These are phyloP conservation scores for Craterocephalus amniculus DNA, from an alignment of 2,797 vertebrate genomes.

Conservation along the genomic window DNA sequence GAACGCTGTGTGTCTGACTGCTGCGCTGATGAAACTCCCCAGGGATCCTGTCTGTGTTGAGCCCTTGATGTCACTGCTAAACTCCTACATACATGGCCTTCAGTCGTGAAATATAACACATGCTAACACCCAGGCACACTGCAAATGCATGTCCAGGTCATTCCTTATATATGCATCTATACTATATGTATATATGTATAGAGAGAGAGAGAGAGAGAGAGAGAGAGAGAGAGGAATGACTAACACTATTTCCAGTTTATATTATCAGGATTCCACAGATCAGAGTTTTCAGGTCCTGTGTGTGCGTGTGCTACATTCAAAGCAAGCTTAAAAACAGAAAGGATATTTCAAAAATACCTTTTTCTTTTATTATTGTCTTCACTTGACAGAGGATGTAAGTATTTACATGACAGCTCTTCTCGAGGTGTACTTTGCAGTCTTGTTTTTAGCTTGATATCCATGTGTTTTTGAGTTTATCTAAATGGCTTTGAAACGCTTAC, in stretches of 20 bases:
- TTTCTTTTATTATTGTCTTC: slow-evolving; percentile 24
- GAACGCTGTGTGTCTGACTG: slow-evolving; percentile 43
- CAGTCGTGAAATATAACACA: slow-evolving; percentile 45
- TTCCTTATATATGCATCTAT: no score
- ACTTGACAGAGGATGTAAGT: slow-evolving; percentile 36
- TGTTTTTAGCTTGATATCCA: slow-evolving; percentile 52
- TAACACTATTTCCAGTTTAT: slow-evolving; percentile 57
- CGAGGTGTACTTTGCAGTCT: slow-evolving; percentile 9
- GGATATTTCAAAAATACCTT: slow-evolving; percentile 22
- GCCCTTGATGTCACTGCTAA: slow-evolving; percentile 66
- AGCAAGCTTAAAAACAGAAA: slow-evolving; percentile 25
- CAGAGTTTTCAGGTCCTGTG: neutral
- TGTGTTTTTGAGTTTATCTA: slow-evolving; percentile 55
- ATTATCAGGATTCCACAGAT: slow-evolving; percentile 58
- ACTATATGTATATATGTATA: no score
- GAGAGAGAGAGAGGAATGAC: slow-evolving; percentile 60
- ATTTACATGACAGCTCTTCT: slow-evolving; percentile 34
- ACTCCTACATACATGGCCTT: slow-evolving; percentile 50
- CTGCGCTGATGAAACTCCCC: slow-evolving; percentile 50
- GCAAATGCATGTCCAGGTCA: slow-evolving; percentile 36
- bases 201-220: no score
- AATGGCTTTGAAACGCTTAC: slow-evolving; percentile 47
- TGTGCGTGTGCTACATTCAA: slow-evolving; percentile 24
- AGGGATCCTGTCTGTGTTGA: slow-evolving; percentile 53
- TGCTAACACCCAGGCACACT: slow-evolving; percentile 30